phyloP scores from a whole-genome alignment of 2,113 vertebrate species.

The Recurvirostra avosetta region DNA sequence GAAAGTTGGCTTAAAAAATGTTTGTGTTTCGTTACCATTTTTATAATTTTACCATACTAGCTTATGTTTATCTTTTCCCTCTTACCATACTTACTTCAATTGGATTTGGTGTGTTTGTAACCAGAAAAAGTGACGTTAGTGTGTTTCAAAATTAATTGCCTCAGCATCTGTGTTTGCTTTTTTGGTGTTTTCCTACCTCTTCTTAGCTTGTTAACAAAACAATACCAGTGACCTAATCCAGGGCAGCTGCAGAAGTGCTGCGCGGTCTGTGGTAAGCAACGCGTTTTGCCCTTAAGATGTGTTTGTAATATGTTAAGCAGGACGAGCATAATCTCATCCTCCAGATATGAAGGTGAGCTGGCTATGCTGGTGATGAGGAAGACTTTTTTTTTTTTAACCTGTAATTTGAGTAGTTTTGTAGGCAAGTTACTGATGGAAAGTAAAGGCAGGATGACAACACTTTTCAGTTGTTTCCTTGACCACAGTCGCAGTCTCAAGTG shows the following conservation, averaged over 20 bases:
- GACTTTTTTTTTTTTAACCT: background rate
- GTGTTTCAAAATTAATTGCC: background rate
- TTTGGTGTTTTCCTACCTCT: background rate
- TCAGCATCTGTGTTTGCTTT: constrained; percentile 2
- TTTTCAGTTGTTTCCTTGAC: background rate
- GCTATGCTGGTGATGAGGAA: background rate
- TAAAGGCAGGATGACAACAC: background rate
- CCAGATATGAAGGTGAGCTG: background rate
- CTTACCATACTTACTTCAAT: background rate
- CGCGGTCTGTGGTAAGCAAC: background rate
- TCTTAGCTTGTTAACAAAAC: constrained; percentile 27
- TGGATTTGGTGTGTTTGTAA: constrained; percentile 38
- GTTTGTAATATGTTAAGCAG: background rate
- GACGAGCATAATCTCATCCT: background rate
- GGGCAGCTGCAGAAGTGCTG: background rate
- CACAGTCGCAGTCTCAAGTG: background rate
- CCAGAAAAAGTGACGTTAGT: background rate
- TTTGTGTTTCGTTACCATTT: background rate
- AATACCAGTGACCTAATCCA: background rate
- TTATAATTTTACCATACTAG: background rate
- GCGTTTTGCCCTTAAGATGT: background rate
- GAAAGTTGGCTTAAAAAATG: background rate
- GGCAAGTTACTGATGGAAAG: background rate
- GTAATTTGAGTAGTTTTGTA: background rate
- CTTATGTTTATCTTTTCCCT: background rate